A percentile compares a stretch with the other conserved stretches of the same genome.
Conservation (phyloP, 2,888 invertebrate species). For the Nemotelus pantherinus region DNA sequence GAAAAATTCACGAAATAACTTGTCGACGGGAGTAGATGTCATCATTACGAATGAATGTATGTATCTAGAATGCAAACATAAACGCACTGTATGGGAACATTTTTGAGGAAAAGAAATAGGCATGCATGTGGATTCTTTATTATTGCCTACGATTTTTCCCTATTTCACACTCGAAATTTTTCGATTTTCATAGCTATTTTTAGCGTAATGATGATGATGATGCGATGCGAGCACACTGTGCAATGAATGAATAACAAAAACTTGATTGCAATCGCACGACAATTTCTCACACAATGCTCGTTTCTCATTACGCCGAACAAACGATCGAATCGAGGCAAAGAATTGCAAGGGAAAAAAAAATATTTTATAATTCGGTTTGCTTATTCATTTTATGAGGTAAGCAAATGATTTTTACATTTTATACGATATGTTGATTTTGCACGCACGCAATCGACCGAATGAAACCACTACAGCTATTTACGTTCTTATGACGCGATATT, state of each 20-base stretch:
- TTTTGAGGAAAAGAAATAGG: too few relatives aligned
- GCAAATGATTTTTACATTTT: not conserved
- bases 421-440: too few relatives aligned
- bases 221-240: not conserved
- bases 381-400: constrained; percentile 13
- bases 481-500: too few relatives aligned
- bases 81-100: not conserved
- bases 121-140: too few relatives aligned
- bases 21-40: not conserved
- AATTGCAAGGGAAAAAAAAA: not conserved
- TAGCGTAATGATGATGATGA: constrained; percentile 28
- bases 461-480: too few relatives aligned
- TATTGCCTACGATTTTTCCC: too few relatives aligned
- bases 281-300: constrained; percentile 11
- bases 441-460: too few relatives aligned
- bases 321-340: constrained; percentile 10
- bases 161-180: not conserved
- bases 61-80: not conserved
- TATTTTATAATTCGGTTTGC: not conserved
- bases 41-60: not conserved
- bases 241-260: not conserved
- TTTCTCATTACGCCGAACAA: not conserved
- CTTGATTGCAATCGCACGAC: constrained; percentile 17
- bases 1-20: not conserved
- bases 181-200: constrained; percentile 35